Evolutionary conservation across 2,888 invertebrate species (phyloP).

Genomic region (Spisula solida): DNA sequence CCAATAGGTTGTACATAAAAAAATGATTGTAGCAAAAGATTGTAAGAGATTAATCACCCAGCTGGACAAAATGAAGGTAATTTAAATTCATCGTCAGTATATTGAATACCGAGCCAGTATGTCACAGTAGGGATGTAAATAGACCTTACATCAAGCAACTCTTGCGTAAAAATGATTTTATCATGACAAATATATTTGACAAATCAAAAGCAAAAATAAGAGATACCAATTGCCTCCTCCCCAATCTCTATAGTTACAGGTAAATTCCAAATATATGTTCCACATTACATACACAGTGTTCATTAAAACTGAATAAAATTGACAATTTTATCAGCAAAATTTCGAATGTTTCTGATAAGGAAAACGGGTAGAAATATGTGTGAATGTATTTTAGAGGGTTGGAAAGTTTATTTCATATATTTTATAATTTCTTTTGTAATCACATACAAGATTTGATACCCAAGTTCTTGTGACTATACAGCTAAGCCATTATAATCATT

Average conservation of each 20-base stretch:
- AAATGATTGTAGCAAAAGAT: not conserved
- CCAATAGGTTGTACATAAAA: not conserved
- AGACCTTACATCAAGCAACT: not conserved
- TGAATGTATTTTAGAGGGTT: no score
- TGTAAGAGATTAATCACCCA: not conserved
- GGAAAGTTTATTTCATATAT: no score
- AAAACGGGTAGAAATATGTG: no score
- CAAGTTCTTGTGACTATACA: no score
- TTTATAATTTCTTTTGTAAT: no score
- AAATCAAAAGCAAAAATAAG: not conserved
- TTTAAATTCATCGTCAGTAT: conserved; percentile 9
- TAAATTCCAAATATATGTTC: not conserved
- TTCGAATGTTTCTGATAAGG: no score
- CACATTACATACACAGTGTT: not conserved
- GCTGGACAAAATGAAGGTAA: not conserved
- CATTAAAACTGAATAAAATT: no score
- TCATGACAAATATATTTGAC: not conserved
- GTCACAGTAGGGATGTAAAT: conserved; percentile 13
- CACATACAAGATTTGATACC: no score
- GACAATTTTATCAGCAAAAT: no score
- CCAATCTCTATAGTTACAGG: not conserved
- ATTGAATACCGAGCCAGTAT: not conserved
- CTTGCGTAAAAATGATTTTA: conserved; percentile 21
- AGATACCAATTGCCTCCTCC: not conserved
- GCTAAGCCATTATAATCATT: no score